Conservation (phyloP, 2,888 invertebrate genomes). For the Thereva nobilitata region DNA sequence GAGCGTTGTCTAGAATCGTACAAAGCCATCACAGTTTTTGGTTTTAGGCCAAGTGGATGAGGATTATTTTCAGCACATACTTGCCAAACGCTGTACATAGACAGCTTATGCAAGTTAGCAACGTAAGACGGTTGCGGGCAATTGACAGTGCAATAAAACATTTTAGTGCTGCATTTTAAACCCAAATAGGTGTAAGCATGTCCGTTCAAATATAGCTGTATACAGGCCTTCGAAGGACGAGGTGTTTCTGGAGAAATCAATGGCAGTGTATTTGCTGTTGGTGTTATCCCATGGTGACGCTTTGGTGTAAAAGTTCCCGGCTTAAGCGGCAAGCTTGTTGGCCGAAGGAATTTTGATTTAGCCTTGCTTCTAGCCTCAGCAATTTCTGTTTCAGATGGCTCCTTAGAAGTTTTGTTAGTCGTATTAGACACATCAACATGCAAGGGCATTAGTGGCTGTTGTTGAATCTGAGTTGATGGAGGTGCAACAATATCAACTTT, state of each 20-base stretch:
- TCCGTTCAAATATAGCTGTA: conserved; percentile 86
- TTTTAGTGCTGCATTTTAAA: conserved; percentile 85
- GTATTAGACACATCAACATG: conserved; percentile 49
- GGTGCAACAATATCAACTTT: conserved; percentile 48
- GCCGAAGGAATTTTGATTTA: conserved; percentile 72
- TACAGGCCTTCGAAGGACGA: conserved; percentile 84
- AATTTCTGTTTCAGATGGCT: conserved; percentile 50
- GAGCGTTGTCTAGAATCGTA: conserved; percentile 79
- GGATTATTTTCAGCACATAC: conserved; percentile 72
- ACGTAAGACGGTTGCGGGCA: conserved; percentile 95
- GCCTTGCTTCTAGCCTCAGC: conserved; percentile 46
- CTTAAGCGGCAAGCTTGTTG: conserved; percentile 80
- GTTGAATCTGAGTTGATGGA: conserved; percentile 35
- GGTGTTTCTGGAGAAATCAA: conserved; percentile 91
- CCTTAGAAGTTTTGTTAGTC: conserved; percentile 20
- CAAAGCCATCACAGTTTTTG: conserved; percentile 68
- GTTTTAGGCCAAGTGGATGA: conserved; percentile 69
- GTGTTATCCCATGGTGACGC: conserved; percentile 79
- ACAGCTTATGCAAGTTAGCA: conserved; percentile 83
- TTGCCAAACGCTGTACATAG: conserved; percentile 98
- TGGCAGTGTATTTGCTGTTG: conserved; percentile 79
- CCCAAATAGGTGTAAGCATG: conserved; percentile 91
- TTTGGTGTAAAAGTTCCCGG: conserved; percentile 83
- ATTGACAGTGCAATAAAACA: conserved; percentile 91
- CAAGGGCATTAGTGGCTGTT: conserved; percentile 44